Evolutionary conservation across 2,113 vertebrate genomes (phyloP).

Genomic region (Colaptes auratus): DNA sequence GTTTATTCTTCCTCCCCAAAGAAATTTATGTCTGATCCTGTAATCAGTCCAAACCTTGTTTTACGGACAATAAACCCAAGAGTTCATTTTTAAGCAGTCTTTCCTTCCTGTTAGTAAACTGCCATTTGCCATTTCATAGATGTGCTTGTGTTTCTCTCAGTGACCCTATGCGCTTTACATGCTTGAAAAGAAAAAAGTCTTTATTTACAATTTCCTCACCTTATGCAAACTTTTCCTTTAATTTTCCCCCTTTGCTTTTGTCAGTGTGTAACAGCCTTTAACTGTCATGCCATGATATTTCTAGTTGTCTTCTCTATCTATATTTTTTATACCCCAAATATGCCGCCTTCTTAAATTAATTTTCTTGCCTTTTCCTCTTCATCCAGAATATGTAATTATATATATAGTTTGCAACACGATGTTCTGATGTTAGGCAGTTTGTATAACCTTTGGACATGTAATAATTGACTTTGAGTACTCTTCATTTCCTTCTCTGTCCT

Average conservation of each 20-base stretch:
- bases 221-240: slow-evolving; percentile 37
- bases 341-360: not conserved
- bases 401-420: not conserved
- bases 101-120: slow-evolving; percentile 38
- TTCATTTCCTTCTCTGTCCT: slow-evolving; percentile 11
- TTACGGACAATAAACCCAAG: slow-evolving; percentile 46
- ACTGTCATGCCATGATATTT: not conserved
- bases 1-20: slow-evolving; percentile 55
- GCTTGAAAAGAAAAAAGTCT: slow-evolving; percentile 18
- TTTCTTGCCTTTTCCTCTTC: slow-evolving; percentile 13
- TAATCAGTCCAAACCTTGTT: slow-evolving; percentile 33
- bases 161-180: slow-evolving; percentile 34
- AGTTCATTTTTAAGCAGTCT: slow-evolving; percentile 36
- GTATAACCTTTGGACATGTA: slow-evolving; percentile 34
- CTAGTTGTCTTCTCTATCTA: not conserved
- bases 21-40: slow-evolving; percentile 58
- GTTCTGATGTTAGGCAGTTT: not conserved
- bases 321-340: not conserved
- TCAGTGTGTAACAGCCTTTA: not conserved
- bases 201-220: slow-evolving; percentile 46
- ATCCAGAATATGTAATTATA: not conserved
- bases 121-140: slow-evolving; percentile 24
- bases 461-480: slow-evolving; percentile 58
- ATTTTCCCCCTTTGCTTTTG: not conserved
- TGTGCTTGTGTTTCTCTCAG: slow-evolving; percentile 14